Evolutionary conservation across 2,888 invertebrate genomes (phyloP).

Genomic region (Caprella mutica): DNA sequence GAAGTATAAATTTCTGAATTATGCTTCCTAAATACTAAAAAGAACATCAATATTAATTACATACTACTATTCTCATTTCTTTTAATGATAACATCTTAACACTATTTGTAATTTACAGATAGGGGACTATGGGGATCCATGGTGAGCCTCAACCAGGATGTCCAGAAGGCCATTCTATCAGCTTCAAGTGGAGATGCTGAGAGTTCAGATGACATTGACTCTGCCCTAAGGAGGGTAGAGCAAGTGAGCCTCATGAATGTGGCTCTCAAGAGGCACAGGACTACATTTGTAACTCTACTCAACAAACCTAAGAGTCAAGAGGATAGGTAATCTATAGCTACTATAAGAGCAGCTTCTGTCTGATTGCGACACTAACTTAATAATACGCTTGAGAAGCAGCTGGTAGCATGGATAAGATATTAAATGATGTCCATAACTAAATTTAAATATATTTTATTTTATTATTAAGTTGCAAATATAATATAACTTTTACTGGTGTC

Average conservation of each 20-base stretch:
- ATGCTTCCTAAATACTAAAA: no score
- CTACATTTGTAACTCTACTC: slow-evolving; percentile 69
- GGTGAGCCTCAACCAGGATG: slow-evolving; percentile 26
- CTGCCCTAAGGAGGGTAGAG: slow-evolving; percentile 20
- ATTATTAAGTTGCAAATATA: no score
- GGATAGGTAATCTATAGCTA: slow-evolving; percentile 20
- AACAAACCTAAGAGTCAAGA: slow-evolving; percentile 54
- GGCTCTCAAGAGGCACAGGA: slow-evolving; percentile 64
- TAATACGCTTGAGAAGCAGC: background rate
- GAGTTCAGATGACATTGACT: slow-evolving; percentile 1
- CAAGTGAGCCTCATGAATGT: slow-evolving; percentile 50
- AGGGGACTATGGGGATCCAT: slow-evolving; percentile 33
- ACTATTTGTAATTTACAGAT: no score
- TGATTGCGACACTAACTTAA: background rate
- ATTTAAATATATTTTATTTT: no score
- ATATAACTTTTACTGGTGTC: no score
- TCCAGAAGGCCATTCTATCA: slow-evolving; percentile 24
- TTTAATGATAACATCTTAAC: no score
- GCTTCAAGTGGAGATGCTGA: slow-evolving; percentile 15
- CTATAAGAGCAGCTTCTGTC: background rate
- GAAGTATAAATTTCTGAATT: no score
- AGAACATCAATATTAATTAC: no score
- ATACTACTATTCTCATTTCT: no score
- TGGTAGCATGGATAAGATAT: background rate
- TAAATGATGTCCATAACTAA: background rate